Evolutionary conservation across 2,797 vertebrate species (phyloP), one percentile per base, ranked within the genome.

Genomic region (Linurgus olivaceus): DNA sequence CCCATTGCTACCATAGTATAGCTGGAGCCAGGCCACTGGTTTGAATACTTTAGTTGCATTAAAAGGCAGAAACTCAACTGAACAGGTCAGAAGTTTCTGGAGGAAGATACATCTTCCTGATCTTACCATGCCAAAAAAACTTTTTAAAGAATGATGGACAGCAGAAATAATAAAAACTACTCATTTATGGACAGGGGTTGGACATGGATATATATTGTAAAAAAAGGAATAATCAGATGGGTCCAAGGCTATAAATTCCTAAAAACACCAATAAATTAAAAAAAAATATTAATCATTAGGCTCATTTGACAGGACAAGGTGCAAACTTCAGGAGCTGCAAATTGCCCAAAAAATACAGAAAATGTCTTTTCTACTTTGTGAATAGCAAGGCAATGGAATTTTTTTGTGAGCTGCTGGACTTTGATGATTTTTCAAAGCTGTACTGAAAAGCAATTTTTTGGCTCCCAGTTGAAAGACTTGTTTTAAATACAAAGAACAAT

Each of bases 401-500:
- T 57, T 54, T 61, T 57, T 82, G 23, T 44, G 33, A 92, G 63
- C 84, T 67, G 78, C 61, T 85, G 71, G 35, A 82, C 68, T 89
- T 92, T 81, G 52, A 68, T 52, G 62, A 51, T 67, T 95, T 94
- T 85, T 93, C 90, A 94, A 74, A 87, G 84, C 77, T 85, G 61
- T 65, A 70, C 54, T 8, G 6, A 89, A 77, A 92, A 93, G 78
- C 42, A 21, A 11, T 75, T 75, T 77, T 91, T 80, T 96, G 77
- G 80, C 86, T 93, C 61, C 14, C 29, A 48, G 42, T 58, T 85
- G 80, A 93, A 96, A 90, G 95, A n/a, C 23, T 89, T 61, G 18
- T 74, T 95, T 93, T 91, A 91, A 96, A 87, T 74, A 76, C 80
- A 71, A 87, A 88, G 83, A 91, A 81, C 88, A 95, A 76, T n/a